Evolutionary conservation across 2,888 invertebrate genomes (phyloP).

Genomic region (Leptinotarsa haldemani): DNA sequence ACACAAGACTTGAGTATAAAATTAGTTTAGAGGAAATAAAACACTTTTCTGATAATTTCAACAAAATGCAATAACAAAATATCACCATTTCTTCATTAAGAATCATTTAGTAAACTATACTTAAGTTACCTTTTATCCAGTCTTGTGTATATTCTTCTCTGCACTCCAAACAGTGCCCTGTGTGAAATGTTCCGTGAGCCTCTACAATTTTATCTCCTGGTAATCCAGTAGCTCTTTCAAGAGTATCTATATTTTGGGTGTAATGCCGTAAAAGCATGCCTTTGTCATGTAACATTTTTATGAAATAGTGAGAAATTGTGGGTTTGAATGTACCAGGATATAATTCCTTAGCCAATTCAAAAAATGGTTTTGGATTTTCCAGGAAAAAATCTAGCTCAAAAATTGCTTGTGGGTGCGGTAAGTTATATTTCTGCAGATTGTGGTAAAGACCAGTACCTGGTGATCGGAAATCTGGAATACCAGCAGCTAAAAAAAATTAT

Average conservation of each 20-base stretch:
- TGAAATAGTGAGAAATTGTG: slow-evolving; percentile 91
- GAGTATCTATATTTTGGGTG: slow-evolving; percentile 93
- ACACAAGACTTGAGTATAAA: no score
- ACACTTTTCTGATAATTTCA: no score
- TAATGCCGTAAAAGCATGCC: slow-evolving; percentile 80
- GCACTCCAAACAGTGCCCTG: slow-evolving; percentile 87
- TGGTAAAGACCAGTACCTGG: slow-evolving; percentile 92
- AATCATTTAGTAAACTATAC: background rate
- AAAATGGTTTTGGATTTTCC: slow-evolving; percentile 93
- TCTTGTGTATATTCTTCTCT: slow-evolving; percentile 77
- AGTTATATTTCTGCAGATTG: slow-evolving; percentile 89
- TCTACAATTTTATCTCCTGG: slow-evolving; percentile 88
- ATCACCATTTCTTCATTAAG: background rate
- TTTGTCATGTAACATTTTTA: slow-evolving; percentile 86
- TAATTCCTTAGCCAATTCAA: slow-evolving; percentile 87
- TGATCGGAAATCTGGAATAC: slow-evolving; percentile 96
- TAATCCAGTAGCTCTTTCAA: slow-evolving; percentile 88
- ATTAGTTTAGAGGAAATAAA: no score
- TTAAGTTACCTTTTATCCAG: slow-evolving; percentile 84
- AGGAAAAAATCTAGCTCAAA: slow-evolving; percentile 91
- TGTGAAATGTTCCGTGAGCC: slow-evolving; percentile 94
- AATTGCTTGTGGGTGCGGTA: slow-evolving; percentile 92
- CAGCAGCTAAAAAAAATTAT: slow-evolving; percentile 76
- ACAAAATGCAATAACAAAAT: no score
- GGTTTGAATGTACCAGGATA: slow-evolving; percentile 90